Base-by-base conservation (phyloP, 2,113 vertebrate genomes). In the Ibidorhyncha struthersii region DNA sequence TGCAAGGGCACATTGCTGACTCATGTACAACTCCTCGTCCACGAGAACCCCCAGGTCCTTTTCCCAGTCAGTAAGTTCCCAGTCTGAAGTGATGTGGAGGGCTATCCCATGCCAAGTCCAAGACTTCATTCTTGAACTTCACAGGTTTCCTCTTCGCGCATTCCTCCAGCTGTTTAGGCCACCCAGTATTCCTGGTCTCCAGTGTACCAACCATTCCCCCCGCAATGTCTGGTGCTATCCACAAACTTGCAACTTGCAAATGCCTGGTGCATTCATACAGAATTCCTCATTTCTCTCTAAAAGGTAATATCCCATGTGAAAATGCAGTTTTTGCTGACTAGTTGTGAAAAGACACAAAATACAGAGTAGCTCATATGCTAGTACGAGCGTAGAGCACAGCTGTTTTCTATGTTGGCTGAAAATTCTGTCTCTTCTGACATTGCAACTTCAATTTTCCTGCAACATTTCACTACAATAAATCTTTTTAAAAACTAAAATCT, bases 301-400 rank as follows among this genome's bases (percentile, higher is more conserved):
- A 87, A 77, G 17, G 19, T 9, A 82, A 36, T 36, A 73, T 29
- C 5, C 16, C 14, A 59, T 23, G 7, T 21, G 36, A 59, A 80
- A 85, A 38, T 27, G 7, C 8, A 73, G 3, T 1, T 45, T 90
- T 63, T 73, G 17, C 19, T 77, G 34, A 32, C 4, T n/a, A 6
- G 10, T 4, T 77, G 8, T 84, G 78, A 80, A 69, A 59, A 61
- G 16, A 25, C 8, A 83, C 14, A 70, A 73, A 81, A 87, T 56
- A 13, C 5, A 52, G 6, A 52, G 8, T 20, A 70, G 11, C 4
- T 61, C 10, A 19, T 38, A 29, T 14, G 32, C 8, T 45, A 55
- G 9, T 41, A 32, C 26, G 7, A 66, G 27, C 1, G 2, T 8
- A 67, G 41, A 71, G 10, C 22, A 38, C 3, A 50, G 6, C 1